These are phyloP conservation scores for Xestoiulus laeticollis DNA, from an alignment of 2,888 invertebrate genomes.

Conservation along the genomic window DNA sequence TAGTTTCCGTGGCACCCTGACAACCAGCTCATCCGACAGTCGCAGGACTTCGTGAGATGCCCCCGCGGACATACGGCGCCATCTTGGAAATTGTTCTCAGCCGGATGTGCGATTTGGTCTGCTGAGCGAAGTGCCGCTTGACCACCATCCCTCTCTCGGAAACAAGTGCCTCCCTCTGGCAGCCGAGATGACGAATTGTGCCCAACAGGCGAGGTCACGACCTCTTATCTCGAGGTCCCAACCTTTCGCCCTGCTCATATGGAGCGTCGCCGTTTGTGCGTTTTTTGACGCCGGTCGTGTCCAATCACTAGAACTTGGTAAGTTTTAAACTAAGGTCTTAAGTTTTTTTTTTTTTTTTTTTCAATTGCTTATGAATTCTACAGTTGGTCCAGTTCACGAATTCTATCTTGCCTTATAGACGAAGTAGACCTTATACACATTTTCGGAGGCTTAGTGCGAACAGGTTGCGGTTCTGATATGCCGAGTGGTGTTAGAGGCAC, in stretches of 20 bases:
- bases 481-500: too few species aligned
- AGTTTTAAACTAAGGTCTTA: background rate
- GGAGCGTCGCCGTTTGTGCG: background rate
- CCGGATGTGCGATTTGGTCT: background rate
- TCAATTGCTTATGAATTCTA: too few species aligned
- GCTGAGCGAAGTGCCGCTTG: background rate
- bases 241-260: slow-evolving; percentile 1
- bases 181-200: slow-evolving; percentile 1
- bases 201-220: background rate
- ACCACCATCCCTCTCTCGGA: background rate
- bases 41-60: background rate
- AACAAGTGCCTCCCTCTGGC: background rate
- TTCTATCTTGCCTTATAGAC: too few species aligned
- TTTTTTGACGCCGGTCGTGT: background rate
- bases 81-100: background rate
- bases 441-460: too few species aligned
- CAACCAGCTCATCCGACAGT: background rate
- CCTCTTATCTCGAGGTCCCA: background rate
- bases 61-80: background rate
- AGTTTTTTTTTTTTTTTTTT: too few species aligned
- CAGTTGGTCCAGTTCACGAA: too few species aligned
- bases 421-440: too few species aligned
- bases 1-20: background rate
- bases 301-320: background rate
- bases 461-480: too few species aligned